Conservation (phyloP, 2,113 vertebrate species). For the Pollachius pollachius region DNA sequence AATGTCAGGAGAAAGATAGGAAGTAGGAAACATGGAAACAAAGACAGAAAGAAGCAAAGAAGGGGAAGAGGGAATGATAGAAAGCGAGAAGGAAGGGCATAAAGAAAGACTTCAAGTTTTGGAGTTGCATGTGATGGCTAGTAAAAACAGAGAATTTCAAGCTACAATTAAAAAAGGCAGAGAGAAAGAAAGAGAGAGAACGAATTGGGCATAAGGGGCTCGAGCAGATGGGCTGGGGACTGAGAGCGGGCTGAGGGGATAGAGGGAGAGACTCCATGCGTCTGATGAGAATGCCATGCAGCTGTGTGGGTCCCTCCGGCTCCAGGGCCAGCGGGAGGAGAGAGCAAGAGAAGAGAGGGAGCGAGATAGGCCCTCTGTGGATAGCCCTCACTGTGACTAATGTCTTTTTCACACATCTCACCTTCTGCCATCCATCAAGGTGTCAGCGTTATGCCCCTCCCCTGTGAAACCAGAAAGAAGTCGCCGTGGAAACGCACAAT, state of each 20-base stretch:
- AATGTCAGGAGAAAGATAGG: not conserved
- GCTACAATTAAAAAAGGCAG: no score
- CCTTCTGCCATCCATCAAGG: conserved; percentile 57
- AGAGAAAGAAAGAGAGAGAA: not conserved
- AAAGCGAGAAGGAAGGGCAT: not conserved
- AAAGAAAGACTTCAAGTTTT: not conserved
- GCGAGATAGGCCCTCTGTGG: conserved; percentile 30
- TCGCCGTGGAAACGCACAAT: no score
- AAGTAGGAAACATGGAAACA: not conserved
- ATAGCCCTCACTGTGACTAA: conserved; percentile 66
- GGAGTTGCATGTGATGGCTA: not conserved
- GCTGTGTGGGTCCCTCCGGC: conserved; percentile 13
- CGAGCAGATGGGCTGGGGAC: not conserved
- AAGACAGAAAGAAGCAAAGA: not conserved
- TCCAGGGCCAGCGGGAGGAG: conserved; percentile 9
- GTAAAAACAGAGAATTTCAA: no score
- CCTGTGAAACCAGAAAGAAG: no score
- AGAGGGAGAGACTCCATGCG: not conserved
- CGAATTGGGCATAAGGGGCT: not conserved
- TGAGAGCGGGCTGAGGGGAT: not conserved
- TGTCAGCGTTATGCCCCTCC: conserved; percentile 40
- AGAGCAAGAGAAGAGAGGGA: conserved; percentile 22
- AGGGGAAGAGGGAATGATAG: not conserved
- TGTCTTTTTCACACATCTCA: conserved; percentile 73
- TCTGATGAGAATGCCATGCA: conserved; percentile 70